Evolutionary conservation across 1,140 invertebrate species (phyloP).

Genomic region (Drosophila nigrodunni): DNA sequence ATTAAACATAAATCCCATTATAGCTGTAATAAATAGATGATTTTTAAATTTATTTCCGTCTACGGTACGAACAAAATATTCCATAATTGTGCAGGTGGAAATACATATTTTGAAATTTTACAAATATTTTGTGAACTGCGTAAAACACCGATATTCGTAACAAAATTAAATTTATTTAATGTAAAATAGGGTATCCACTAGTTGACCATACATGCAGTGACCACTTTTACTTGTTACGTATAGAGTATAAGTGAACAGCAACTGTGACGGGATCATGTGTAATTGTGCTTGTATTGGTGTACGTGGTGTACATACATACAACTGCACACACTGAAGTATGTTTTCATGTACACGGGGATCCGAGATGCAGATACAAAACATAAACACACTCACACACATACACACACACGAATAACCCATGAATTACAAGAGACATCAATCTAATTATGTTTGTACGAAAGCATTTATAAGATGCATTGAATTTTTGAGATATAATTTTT

Average conservation of each 20-base stretch:
- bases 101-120: no score
- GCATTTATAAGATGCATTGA: neutral
- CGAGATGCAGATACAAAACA: constrained; percentile 22
- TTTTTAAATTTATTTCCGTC: no score
- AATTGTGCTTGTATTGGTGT: constrained; percentile 6
- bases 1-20: no score
- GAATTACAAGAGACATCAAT: constrained; percentile 11
- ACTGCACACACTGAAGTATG: constrained; percentile 12
- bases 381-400: constrained; percentile 3
- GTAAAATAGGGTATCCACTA: neutral
- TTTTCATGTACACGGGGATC: constrained; percentile 7
- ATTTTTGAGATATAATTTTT: neutral
- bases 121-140: no score
- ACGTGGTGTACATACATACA: constrained; percentile 32
- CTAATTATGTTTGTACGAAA: constrained; percentile 8
- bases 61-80: no score
- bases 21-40: no score
- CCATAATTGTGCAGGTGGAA: no score
- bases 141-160: no score
- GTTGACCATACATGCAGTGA: constrained; percentile 5
- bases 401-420: neutral
- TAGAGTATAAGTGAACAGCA: constrained; percentile 7
- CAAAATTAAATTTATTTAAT: no score
- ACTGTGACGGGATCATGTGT: constrained; percentile 13
- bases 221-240: constrained; percentile 20